Conservation (phyloP, 2,797 vertebrate genomes). For the Cuculus canorus region DNA sequence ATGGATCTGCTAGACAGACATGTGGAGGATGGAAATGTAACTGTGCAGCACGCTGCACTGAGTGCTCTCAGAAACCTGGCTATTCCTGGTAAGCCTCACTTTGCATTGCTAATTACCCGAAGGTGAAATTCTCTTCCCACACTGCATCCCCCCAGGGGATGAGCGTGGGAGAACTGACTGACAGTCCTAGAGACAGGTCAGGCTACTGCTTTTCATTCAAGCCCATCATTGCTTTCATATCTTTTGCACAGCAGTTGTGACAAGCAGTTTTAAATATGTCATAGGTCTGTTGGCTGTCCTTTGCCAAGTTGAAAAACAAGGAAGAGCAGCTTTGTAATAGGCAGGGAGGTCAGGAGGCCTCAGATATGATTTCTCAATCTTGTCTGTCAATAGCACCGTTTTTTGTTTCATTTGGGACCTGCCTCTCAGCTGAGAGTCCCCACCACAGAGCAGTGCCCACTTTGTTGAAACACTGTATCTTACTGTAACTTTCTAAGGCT, state of each 20-base stretch:
- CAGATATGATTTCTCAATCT: background rate
- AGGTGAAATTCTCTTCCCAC: background rate
- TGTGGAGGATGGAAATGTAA: constrained; percentile 95
- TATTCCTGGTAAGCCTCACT: constrained; percentile 88
- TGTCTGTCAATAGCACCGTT: background rate
- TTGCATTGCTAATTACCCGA: background rate
- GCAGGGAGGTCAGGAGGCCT: background rate
- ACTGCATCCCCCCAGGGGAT: background rate
- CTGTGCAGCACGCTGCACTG: constrained; percentile 94
- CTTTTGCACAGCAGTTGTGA: background rate
- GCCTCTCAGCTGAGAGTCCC: background rate
- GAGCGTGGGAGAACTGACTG: background rate
- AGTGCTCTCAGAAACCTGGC: constrained; percentile 96
- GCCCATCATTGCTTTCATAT: background rate
- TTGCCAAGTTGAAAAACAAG: background rate
- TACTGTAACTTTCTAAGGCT: background rate
- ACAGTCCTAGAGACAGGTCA: background rate
- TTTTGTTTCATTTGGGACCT: background rate
- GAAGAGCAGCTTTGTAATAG: background rate
- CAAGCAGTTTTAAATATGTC: background rate
- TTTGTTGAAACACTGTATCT: background rate
- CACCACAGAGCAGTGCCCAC: background rate
- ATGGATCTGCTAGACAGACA: constrained; percentile 93
- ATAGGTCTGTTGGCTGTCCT: background rate
- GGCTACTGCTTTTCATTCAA: background rate